Evolutionary conservation across 1,140 invertebrate genomes (phyloP).

Genomic region (Pantala flavescens): DNA sequence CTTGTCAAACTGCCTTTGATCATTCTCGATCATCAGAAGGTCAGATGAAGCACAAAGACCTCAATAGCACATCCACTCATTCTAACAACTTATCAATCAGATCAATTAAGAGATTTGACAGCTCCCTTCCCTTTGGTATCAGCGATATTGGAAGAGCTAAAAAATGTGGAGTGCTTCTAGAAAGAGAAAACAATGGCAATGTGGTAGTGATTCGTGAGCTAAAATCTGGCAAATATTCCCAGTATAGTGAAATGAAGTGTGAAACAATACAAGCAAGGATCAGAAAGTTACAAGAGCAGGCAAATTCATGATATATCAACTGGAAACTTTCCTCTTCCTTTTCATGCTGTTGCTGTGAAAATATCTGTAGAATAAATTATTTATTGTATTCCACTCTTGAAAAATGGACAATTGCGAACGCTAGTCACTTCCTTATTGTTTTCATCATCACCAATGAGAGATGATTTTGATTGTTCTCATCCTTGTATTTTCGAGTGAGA

Average conservation of each 20-base stretch:
- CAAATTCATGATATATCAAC: not conserved
- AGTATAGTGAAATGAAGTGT: slow-evolving; percentile 44
- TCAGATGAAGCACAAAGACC: too few species aligned
- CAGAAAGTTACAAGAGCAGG: slow-evolving; percentile 38
- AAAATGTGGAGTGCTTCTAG: slow-evolving; percentile 21
- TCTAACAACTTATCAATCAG: not conserved
- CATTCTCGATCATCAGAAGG: not conserved
- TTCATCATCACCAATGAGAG: not conserved
- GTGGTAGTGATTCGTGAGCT: slow-evolving; percentile 44
- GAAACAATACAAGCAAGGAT: slow-evolving; percentile 43
- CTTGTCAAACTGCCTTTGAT: not conserved
- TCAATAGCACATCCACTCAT: too few species aligned
- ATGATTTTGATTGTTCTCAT: not conserved
- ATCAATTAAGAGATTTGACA: not conserved
- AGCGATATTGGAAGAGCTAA: not conserved
- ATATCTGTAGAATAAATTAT: not conserved
- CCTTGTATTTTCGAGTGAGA: not conserved
- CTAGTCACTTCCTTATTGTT: not conserved
- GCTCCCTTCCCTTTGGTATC: not conserved
- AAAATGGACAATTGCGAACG: not conserved
- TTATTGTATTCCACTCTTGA: not conserved
- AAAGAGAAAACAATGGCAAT: slow-evolving; percentile 32
- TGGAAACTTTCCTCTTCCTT: not conserved
- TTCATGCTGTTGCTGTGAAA: not conserved
- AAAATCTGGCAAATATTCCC: slow-evolving; percentile 37